Conservation (phyloP, 2,888 invertebrate species). For the Acleris sparsana region DNA sequence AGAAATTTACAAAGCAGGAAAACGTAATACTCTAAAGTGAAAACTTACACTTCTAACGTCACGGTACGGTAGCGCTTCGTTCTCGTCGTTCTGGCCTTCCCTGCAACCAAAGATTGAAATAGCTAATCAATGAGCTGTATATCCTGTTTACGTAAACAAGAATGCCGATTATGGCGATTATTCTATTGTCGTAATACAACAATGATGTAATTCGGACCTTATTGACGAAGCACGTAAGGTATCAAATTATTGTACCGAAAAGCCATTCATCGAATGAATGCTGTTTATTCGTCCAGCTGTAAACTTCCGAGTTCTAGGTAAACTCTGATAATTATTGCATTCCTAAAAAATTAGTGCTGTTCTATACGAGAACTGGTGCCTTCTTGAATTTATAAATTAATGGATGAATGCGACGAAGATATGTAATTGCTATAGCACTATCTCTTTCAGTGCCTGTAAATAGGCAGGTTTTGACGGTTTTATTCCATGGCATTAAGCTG, state of each 20-base stretch:
- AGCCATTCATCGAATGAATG: too few relatives aligned
- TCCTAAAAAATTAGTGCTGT: too few relatives aligned
- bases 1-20: slow-evolving; percentile 10
- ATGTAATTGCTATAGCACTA: too few relatives aligned
- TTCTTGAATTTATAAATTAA: too few relatives aligned
- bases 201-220: background rate
- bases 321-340: slow-evolving; percentile 39
- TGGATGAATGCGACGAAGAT: too few relatives aligned
- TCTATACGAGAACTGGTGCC: too few relatives aligned
- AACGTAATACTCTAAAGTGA: slow-evolving; percentile 26
- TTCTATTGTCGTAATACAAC: slow-evolving; percentile 3
- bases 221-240: background rate
- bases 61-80: slow-evolving; percentile 92
- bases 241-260: too few relatives aligned
- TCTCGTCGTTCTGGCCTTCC: slow-evolving; percentile 95
- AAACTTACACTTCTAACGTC: slow-evolving; percentile 93
- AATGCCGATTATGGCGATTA: slow-evolving; percentile 22
- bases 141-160: slow-evolving; percentile 27
- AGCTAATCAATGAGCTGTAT: slow-evolving; percentile 30
- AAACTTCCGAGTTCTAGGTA: slow-evolving; percentile 1
- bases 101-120: slow-evolving; percentile 78
- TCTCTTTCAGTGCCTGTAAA: too few relatives aligned
- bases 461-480: too few relatives aligned
- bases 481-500: too few relatives aligned
- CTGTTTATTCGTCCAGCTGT: background rate